Evolutionary conservation across 2,888 invertebrate genomes (phyloP).

Genomic region (Dione vanillae): DNA sequence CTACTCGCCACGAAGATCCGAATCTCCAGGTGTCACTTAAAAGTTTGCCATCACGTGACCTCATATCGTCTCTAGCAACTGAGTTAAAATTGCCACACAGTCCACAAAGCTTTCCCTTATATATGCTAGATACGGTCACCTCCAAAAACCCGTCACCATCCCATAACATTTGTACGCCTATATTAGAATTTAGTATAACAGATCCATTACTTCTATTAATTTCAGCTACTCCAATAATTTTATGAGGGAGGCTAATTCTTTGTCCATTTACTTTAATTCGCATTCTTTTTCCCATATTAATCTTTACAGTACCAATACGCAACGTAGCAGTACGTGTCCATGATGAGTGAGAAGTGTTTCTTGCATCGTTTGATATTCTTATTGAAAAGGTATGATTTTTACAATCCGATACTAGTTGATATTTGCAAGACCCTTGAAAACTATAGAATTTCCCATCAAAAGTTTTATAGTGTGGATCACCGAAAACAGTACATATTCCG

Average conservation of each 20-base stretch:
- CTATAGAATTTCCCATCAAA: constrained; percentile 97
- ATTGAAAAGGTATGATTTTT: constrained; percentile 91
- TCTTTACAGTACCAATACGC: constrained; percentile 89
- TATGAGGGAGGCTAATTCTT: constrained; percentile 88
- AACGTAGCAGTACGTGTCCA: constrained; percentile 95
- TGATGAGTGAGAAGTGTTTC: constrained; percentile 91
- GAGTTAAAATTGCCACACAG: constrained; percentile 98
- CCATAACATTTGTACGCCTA: constrained; percentile 95
- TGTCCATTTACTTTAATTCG: constrained; percentile 94
- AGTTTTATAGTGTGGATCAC: constrained; percentile 97
- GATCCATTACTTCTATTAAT: constrained; percentile 88
- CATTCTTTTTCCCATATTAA: constrained; percentile 94
- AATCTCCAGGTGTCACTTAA: constrained; percentile 89
- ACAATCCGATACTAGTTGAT: constrained; percentile 94
- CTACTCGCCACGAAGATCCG: constrained; percentile 96
- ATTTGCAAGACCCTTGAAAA: constrained; percentile 97
- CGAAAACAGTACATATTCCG: constrained; percentile 96
- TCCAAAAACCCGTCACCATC: constrained; percentile 97
- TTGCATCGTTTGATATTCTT: constrained; percentile 94
- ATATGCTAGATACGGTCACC: constrained; percentile 89
- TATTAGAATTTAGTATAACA: constrained; percentile 86
- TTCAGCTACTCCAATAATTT: constrained; percentile 81
- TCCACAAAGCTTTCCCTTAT: constrained; percentile 92
- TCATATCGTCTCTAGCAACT: constrained; percentile 93
- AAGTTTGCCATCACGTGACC: constrained; percentile 86